phyloP scores from a whole-genome alignment of 37 sponge, comb jelly and placozoan species.

The Petrosia ficiformis region DNA sequence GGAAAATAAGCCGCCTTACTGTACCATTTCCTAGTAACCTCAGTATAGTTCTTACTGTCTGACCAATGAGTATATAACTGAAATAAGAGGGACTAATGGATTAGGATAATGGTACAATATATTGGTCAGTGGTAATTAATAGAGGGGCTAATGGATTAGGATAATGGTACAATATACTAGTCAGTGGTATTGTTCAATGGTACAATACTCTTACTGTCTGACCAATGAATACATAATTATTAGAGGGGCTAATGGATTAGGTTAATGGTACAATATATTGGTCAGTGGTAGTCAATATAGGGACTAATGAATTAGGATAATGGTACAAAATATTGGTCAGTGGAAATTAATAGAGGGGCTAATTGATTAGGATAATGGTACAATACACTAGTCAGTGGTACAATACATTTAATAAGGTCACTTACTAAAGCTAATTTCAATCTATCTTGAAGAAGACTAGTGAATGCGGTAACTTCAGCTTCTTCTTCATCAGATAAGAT shows the following conservation, averaged over 20 bases:
- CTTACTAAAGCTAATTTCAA: slow-evolving; percentile 52
- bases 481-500: slow-evolving; percentile 4
- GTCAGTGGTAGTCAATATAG: no score
- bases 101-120: no score
- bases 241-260: background rate
- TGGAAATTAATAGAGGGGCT: no score
- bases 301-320: background rate
- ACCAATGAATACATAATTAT: background rate
- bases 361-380: background rate
- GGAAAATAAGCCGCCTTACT: slow-evolving; percentile 38
- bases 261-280: no score
- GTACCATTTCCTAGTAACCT: slow-evolving; percentile 41
- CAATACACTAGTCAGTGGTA: no score
- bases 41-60: slow-evolving; percentile 56
- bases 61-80: slow-evolving; percentile 63
- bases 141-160: background rate
- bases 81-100: background rate
- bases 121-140: no score
- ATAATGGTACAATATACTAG: no score
- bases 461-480: slow-evolving; percentile 32
- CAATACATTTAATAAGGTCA: no score
- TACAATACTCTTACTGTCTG: no score
- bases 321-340: no score
- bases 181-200: no score
- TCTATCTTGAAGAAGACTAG: slow-evolving; percentile 40